phyloP scores from a whole-genome alignment of 1,140 invertebrate species.

The Patella vulgata region DNA sequence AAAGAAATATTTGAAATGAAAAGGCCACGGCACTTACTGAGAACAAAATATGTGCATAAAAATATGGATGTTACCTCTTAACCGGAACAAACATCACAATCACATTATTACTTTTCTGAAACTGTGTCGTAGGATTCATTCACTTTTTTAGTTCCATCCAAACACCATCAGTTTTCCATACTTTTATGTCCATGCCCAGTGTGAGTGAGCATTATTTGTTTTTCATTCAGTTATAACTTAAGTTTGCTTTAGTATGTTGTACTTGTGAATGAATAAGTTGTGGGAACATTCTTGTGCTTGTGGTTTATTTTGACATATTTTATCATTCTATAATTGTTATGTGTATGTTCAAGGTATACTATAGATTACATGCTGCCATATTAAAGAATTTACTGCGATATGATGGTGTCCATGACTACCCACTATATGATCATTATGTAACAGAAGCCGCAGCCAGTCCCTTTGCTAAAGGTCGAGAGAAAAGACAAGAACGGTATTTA shows the following conservation, averaged over 20 bases:
- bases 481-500: conserved; percentile 47
- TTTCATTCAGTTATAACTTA: conserved; percentile 1
- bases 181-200: too few relatives aligned
- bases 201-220: not conserved
- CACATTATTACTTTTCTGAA: too few relatives aligned
- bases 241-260: not conserved
- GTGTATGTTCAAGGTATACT: conserved; percentile 68
- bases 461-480: conserved; percentile 63
- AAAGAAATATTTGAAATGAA: not conserved
- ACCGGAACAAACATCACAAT: too few relatives aligned
- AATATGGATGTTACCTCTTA: too few relatives aligned
- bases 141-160: too few relatives aligned
- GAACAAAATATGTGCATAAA: too few relatives aligned
- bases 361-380: conserved; percentile 80
- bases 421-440: conserved; percentile 59
- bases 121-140: too few relatives aligned
- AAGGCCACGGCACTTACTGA: not conserved
- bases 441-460: conserved; percentile 61
- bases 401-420: conserved; percentile 63
- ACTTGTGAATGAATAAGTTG: not conserved
- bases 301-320: too few relatives aligned
- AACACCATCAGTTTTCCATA: too few relatives aligned
- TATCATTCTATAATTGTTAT: not conserved
- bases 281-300: not conserved
- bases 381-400: conserved; percentile 85